Percentiles rank a stretch among this genome's conserved stretches.
phyloP scores from a whole-genome alignment of 2,888 invertebrate species.

The Mythimna vitellina region DNA sequence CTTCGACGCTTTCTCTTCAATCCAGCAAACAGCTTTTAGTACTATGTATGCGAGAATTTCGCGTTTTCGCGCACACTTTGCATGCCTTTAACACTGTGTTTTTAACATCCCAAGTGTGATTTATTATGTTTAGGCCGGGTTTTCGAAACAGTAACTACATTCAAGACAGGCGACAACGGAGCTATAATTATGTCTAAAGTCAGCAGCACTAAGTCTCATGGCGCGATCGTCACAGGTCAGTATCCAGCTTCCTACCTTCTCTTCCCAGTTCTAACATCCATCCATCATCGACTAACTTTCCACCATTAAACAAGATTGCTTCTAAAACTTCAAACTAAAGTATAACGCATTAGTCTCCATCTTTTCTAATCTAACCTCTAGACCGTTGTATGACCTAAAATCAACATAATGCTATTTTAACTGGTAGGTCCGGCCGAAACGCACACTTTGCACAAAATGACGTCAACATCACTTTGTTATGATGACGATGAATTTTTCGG shows the following conservation, averaged over 20 bases:
- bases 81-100: slow-evolving; percentile 87
- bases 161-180: slow-evolving; percentile 88
- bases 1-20: slow-evolving; percentile 82
- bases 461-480: slow-evolving; percentile 90
- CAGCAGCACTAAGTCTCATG: slow-evolving; percentile 91
- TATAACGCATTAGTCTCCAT: slow-evolving; percentile 73
- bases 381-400: slow-evolving; percentile 71
- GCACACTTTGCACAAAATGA: slow-evolving; percentile 92
- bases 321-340: slow-evolving; percentile 64
- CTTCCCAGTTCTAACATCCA: slow-evolving; percentile 74
- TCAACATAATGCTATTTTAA: slow-evolving; percentile 87
- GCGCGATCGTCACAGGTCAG: slow-evolving; percentile 92
- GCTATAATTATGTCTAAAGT: slow-evolving; percentile 89
- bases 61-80: slow-evolving; percentile 81
- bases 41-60: slow-evolving; percentile 71
- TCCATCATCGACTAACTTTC: slow-evolving; percentile 56
- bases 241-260: slow-evolving; percentile 83
- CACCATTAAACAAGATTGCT: slow-evolving; percentile 45
- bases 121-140: slow-evolving; percentile 90
- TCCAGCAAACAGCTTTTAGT: slow-evolving; percentile 85
- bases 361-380: slow-evolving; percentile 67
- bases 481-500: slow-evolving; percentile 86
- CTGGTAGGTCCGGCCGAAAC: slow-evolving; percentile 92
- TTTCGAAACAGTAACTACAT: slow-evolving; percentile 89
- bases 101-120: slow-evolving; percentile 88